A percentile compares a stretch with the other conserved stretches of the same genome.
Evolutionary conservation across 2,888 invertebrate genomes (phyloP).

Genomic region (Ophion ventricosus): DNA sequence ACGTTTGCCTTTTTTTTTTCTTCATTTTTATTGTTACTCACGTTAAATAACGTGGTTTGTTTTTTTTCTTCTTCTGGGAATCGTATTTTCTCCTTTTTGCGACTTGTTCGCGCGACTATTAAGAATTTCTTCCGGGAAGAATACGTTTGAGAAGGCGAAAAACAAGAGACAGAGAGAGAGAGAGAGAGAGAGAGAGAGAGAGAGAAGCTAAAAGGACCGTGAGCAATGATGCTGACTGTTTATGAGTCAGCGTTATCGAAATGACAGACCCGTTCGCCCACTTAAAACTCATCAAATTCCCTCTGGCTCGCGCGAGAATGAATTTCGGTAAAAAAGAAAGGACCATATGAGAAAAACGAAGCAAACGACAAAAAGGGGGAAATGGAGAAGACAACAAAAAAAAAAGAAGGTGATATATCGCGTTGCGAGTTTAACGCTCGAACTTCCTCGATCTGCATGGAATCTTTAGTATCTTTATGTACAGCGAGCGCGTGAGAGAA

Average conservation of each 20-base stretch:
- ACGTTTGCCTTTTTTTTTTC: slow-evolving; percentile 3
- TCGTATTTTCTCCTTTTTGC: slow-evolving; percentile 31
- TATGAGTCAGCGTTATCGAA: slow-evolving; percentile 70
- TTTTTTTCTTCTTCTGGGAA: slow-evolving; percentile 41
- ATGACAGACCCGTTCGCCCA: slow-evolving; percentile 67
- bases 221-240: slow-evolving; percentile 71
- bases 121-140: slow-evolving; percentile 49
- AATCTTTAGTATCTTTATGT: slow-evolving; percentile 36
- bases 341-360: slow-evolving; percentile 13
- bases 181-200: slow-evolving; percentile 33
- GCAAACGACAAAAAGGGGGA: neutral
- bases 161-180: slow-evolving; percentile 12
- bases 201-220: slow-evolving; percentile 68
- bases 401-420: slow-evolving; percentile 32
- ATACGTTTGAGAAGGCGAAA: slow-evolving; percentile 39
- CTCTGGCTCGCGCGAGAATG: slow-evolving; percentile 52
- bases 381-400: neutral
- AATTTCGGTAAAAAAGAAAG: slow-evolving; percentile 60
- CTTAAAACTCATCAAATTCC: slow-evolving; percentile 66
- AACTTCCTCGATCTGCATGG: slow-evolving; percentile 44
- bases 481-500: slow-evolving; percentile 4
- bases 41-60: slow-evolving; percentile 9
- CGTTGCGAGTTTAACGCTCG: slow-evolving; percentile 55
- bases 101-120: slow-evolving; percentile 40
- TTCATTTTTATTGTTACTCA: neutral